phyloP scores from a whole-genome alignment of 2,113 vertebrate species.

The Zosterops hypoxanthus region DNA sequence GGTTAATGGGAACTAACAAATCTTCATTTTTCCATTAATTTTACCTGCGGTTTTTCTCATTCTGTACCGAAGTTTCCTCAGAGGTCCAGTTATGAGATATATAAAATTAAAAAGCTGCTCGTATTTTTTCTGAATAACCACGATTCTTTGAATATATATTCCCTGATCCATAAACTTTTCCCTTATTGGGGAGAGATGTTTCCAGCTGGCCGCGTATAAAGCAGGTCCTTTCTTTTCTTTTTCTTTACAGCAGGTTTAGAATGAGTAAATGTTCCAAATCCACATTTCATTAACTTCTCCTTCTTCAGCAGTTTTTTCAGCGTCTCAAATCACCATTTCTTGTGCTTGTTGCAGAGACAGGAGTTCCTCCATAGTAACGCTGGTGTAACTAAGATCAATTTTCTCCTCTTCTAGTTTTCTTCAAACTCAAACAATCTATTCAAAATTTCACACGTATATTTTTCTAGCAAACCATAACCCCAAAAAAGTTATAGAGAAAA shows the following conservation, averaged over 20 bases:
- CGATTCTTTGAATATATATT: neutral
- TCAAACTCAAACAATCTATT: neutral
- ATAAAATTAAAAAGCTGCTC: neutral
- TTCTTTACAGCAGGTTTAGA: constrained; percentile 20
- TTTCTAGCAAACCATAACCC: neutral
- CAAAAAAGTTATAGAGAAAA: neutral
- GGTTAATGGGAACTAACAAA: constrained; percentile 31
- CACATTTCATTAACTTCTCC: constrained; percentile 9
- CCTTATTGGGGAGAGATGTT: neutral
- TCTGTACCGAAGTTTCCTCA: neutral
- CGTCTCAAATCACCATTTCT: neutral
- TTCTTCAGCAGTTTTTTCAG: neutral
- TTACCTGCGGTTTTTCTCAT: neutral
- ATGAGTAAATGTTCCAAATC: constrained; percentile 25
- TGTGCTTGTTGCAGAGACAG: neutral
- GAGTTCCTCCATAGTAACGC: neutral
- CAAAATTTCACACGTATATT: neutral
- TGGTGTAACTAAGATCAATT: neutral
- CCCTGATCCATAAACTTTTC: neutral
- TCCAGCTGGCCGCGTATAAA: neutral
- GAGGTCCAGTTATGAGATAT: neutral
- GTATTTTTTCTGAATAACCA: neutral
- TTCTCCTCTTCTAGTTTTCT: neutral
- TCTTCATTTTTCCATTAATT: constrained; percentile 18
- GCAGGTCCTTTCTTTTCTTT: neutral